A percentile compares a stretch with the other conserved stretches of the same genome.
Conservation (phyloP, 2,888 invertebrate species). For the Caenorhabditis wallacei region DNA sequence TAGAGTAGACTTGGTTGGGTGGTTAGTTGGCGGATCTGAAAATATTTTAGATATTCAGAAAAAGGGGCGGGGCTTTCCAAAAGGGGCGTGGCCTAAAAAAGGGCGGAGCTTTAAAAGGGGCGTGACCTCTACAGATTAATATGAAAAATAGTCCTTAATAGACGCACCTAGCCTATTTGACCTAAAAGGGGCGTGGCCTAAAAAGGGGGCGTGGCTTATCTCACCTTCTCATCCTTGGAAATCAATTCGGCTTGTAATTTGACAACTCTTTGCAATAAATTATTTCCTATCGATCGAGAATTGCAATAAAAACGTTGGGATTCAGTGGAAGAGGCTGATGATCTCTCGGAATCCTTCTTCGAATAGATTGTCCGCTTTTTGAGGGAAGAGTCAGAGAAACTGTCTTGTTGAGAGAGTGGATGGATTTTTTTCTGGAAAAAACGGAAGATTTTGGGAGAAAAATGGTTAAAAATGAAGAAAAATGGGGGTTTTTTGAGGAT, state of each 20-base stretch:
- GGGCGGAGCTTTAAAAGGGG: background rate
- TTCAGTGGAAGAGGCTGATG: slow-evolving; percentile 57
- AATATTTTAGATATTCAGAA: too few relatives aligned
- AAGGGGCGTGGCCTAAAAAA: slow-evolving; percentile 21
- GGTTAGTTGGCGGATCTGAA: slow-evolving; percentile 50
- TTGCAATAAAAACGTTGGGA: slow-evolving; percentile 19
- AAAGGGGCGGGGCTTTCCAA: background rate
- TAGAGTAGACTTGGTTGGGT: slow-evolving; percentile 2
- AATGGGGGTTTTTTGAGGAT: too few relatives aligned
- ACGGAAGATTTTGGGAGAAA: background rate
- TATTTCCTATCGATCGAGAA: slow-evolving; percentile 62
- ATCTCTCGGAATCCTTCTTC: slow-evolving; percentile 16
- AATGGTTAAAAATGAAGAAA: too few relatives aligned
- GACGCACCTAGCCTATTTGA: too few relatives aligned
- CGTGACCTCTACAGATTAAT: too few relatives aligned
- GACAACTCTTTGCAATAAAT: slow-evolving; percentile 75
- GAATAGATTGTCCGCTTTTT: background rate
- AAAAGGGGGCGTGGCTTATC: too few relatives aligned
- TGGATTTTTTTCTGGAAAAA: slow-evolving; percentile 31
- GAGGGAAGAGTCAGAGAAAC: slow-evolving; percentile 6
- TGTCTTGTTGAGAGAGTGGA: background rate
- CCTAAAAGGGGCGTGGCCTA: too few relatives aligned
- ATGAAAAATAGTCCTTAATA: too few relatives aligned
- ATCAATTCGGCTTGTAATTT: slow-evolving; percentile 75
- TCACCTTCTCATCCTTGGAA: slow-evolving; percentile 74